Percentiles rank a stretch among this genome's conserved stretches.
Evolutionary conservation across 2,797 vertebrate species (phyloP).

Genomic region (Enteromius radiatus): DNA sequence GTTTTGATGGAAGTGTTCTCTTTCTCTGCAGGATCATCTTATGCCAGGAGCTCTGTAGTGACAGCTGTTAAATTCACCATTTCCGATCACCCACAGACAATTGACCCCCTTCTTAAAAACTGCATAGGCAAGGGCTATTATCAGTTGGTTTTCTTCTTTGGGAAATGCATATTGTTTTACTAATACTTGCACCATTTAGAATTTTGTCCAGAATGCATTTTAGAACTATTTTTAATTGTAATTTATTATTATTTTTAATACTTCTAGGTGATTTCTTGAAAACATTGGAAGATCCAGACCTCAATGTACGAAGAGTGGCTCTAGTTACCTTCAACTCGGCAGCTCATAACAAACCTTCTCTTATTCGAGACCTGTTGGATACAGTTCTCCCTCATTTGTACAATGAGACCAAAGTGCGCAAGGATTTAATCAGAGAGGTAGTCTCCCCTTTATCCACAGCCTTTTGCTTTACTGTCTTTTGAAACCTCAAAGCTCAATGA

Average conservation of each 20-base stretch:
- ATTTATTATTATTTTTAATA: slow-evolving; percentile 45
- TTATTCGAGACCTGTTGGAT: slow-evolving; percentile 90
- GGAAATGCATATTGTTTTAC: not conserved
- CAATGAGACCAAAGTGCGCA: slow-evolving; percentile 92
- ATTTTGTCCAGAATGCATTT: not conserved
- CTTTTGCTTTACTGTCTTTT: not conserved
- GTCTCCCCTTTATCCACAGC: slow-evolving; percentile 14
- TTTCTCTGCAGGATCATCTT: slow-evolving; percentile 86
- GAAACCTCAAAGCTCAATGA: not conserved
- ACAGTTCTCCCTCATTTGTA: slow-evolving; percentile 91
- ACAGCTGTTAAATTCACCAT: slow-evolving; percentile 99
- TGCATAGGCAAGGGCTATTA: slow-evolving; percentile 87
- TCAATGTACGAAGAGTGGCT: slow-evolving; percentile 89
- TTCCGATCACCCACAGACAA: slow-evolving; percentile 96
- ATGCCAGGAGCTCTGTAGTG: slow-evolving; percentile 96
- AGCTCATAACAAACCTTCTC: slow-evolving; percentile 90
- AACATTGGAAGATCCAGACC: slow-evolving; percentile 90
- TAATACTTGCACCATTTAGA: not conserved
- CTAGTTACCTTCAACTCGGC: slow-evolving; percentile 92
- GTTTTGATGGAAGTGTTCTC: not conserved
- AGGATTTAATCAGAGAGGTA: slow-evolving; percentile 91
- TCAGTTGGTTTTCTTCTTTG: not conserved
- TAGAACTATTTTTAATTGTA: not conserved
- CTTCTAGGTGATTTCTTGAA: slow-evolving; percentile 89
- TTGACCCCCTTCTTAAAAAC: slow-evolving; percentile 96